Percentiles rank a stretch among this genome's conserved stretches.
Evolutionary conservation across 2,888 invertebrate species (phyloP).

Genomic region (Troides oblongomaculatus): DNA sequence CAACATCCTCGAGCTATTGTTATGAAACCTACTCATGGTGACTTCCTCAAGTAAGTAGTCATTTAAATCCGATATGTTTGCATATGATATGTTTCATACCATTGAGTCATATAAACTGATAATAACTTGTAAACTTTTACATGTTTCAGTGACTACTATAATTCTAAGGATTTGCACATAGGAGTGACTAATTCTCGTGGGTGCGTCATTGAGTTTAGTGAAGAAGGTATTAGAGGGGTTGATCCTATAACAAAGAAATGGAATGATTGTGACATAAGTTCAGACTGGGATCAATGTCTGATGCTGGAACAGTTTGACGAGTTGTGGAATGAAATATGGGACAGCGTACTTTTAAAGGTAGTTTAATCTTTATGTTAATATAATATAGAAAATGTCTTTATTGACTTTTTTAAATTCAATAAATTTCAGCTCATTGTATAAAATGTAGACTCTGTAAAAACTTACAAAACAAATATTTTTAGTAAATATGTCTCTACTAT

Average conservation of each 20-base stretch:
- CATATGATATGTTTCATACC: conserved; percentile 10
- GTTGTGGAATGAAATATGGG: conserved; percentile 89
- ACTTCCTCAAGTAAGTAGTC: conserved; percentile 89
- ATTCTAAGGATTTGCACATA: conserved; percentile 92
- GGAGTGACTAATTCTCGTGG: conserved; percentile 92
- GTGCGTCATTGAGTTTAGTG: conserved; percentile 91
- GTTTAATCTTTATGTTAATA: neutral
- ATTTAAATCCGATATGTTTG: neutral
- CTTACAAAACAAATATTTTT: too few species aligned
- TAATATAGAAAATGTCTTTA: neutral
- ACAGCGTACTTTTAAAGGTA: conserved; percentile 82
- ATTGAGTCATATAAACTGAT: conserved; percentile 39
- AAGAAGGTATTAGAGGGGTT: conserved; percentile 83
- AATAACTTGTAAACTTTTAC: conserved; percentile 31
- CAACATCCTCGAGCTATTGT: conserved; percentile 90
- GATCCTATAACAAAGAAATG: conserved; percentile 83
- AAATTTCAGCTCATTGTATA: too few species aligned
- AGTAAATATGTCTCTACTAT: too few species aligned
- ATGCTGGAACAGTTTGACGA: conserved; percentile 84
- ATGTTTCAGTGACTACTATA: conserved; percentile 87
- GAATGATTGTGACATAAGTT: conserved; percentile 75
- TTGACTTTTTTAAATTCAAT: neutral
- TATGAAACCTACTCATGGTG: conserved; percentile 92
- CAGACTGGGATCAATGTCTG: conserved; percentile 85
- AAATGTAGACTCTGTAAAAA: too few species aligned